A percentile compares a stretch with the other conserved stretches of the same genome.
Evolutionary conservation across 35 echinoderm and acorn worm species (phyloP).

Genomic region (Ophioderma brevispina): DNA sequence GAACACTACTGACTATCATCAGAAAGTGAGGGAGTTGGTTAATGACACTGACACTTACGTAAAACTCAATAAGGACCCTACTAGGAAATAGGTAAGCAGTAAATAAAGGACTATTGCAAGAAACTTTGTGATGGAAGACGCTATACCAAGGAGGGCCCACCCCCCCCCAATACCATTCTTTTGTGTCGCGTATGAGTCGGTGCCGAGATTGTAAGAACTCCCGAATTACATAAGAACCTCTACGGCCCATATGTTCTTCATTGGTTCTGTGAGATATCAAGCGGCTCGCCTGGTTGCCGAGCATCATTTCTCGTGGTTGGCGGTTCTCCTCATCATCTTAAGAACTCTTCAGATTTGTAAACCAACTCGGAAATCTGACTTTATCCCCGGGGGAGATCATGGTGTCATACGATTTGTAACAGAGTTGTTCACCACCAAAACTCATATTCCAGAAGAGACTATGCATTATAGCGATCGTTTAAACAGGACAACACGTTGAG

Average conservation of each 20-base stretch:
- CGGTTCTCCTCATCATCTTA: no score
- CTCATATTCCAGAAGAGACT: background rate
- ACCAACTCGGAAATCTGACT: background rate
- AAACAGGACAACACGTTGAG: background rate
- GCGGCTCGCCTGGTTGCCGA: background rate
- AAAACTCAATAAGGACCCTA: background rate
- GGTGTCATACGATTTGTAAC: background rate
- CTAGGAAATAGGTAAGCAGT: background rate
- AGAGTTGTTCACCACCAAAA: background rate
- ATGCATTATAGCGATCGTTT: background rate
- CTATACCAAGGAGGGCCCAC: background rate
- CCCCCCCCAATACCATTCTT: background rate
- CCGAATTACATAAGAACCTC: background rate
- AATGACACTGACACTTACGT: background rate
- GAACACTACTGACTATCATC: background rate
- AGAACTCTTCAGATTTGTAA: background rate
- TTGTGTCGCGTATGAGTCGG: background rate
- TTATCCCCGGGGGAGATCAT: background rate
- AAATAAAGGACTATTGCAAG: background rate
- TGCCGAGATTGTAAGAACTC: background rate
- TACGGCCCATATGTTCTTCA: background rate
- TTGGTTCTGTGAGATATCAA: background rate
- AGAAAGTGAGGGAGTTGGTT: background rate
- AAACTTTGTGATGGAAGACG: background rate
- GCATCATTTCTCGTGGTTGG: background rate